Evolutionary conservation across 2,888 invertebrate species (phyloP).

Genomic region (Helicoverpa assulta): DNA sequence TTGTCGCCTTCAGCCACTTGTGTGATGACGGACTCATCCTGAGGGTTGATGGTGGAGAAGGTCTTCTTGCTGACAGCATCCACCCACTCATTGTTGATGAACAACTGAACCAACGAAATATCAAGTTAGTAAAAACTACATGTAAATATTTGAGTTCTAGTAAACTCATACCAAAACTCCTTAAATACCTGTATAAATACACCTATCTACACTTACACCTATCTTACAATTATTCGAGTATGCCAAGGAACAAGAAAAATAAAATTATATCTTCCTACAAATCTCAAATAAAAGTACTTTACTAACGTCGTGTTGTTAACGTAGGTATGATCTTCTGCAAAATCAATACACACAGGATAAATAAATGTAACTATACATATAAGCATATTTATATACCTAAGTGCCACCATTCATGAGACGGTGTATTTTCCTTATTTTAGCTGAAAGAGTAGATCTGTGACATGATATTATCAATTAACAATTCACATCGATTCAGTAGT

Average conservation of each 20-base stretch:
- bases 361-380: not conserved
- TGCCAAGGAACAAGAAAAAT: too few relatives aligned
- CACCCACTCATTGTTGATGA: slow-evolving; percentile 95
- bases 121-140: not conserved
- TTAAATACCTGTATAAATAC: too few relatives aligned
- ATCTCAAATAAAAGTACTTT: too few relatives aligned
- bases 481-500: not conserved
- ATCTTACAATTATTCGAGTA: too few relatives aligned
- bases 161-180: too few relatives aligned
- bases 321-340: too few relatives aligned
- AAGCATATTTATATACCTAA: too few relatives aligned
- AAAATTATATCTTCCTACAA: too few relatives aligned
- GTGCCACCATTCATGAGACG: not conserved
- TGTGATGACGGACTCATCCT: slow-evolving; percentile 93
- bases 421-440: not conserved
- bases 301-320: too few relatives aligned
- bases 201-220: too few relatives aligned
- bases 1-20: slow-evolving; percentile 96
- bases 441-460: not conserved
- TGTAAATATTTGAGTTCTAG: not conserved
- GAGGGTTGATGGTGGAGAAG: slow-evolving; percentile 96
- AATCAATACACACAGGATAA: not conserved
- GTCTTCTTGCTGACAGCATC: slow-evolving; percentile 96
- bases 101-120: slow-evolving; percentile 88
- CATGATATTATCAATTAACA: not conserved